phyloP scores from a whole-genome alignment of 2,797 vertebrate species.

The Pseudochromis fuscus region DNA sequence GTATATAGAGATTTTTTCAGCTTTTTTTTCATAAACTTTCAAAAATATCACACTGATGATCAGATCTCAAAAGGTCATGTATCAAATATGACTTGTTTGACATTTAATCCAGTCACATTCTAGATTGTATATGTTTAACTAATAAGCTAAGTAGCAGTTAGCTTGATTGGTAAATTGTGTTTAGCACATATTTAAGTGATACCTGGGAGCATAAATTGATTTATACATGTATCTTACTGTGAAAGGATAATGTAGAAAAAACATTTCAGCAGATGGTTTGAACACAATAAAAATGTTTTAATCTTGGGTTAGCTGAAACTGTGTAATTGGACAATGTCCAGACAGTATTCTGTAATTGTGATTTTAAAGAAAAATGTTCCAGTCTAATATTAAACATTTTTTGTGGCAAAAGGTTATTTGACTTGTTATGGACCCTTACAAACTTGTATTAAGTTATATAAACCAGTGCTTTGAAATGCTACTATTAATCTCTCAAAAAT shows the following conservation, averaged over 20 bases:
- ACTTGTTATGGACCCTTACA: background rate
- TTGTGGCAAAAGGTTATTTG: background rate
- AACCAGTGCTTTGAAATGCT: background rate
- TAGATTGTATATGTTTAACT: background rate
- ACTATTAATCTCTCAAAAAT: background rate
- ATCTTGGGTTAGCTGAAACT: no score
- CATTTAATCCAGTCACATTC: no score
- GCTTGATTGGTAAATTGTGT: no score
- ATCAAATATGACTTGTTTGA: no score
- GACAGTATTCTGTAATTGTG: no score
- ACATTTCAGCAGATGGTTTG: background rate
- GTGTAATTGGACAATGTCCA: no score
- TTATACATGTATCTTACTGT: background rate
- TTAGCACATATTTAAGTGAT: background rate
- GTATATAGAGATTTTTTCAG: no score
- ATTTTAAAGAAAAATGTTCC: no score
- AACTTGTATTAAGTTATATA: background rate
- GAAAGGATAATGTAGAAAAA: conserved; percentile 1
- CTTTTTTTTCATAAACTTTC: no score
- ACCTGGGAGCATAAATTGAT: background rate
- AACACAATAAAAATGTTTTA: no score
- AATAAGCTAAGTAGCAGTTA: background rate
- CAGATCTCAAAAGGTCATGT: no score
- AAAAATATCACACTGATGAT: no score
- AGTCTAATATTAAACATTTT: conserved; percentile 4